Percentiles rank a stretch among this genome's conserved stretches.
These are phyloP conservation scores for Wasmannia auropunctata DNA, from an alignment of 1,140 invertebrate species.

Conservation along the genomic window DNA sequence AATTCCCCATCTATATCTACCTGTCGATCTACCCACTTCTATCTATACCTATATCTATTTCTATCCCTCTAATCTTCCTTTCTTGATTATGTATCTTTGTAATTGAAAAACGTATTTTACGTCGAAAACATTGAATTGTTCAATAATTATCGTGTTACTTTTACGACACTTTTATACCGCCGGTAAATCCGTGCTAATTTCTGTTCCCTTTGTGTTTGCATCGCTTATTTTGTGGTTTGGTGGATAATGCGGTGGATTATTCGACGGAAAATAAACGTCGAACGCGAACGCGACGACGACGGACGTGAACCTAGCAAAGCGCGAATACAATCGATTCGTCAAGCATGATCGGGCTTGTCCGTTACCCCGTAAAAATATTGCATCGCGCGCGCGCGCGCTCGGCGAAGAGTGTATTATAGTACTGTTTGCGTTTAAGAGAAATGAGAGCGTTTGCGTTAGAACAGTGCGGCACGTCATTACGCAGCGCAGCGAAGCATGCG, in stretches of 20 bases:
- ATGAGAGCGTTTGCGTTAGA: slow-evolving; percentile 1
- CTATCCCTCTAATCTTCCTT: no score
- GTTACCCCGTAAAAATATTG: slow-evolving; percentile 23
- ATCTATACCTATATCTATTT: neutral
- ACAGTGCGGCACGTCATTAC: slow-evolving; percentile 15
- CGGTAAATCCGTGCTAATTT: neutral
- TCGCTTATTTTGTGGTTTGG: neutral
- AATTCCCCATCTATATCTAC: no score
- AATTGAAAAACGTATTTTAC: neutral
- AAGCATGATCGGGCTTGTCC: neutral
- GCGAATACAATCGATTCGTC: slow-evolving; percentile 28
- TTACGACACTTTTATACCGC: neutral
- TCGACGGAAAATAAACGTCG: neutral
- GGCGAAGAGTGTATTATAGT: neutral
- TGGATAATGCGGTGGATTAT: neutral
- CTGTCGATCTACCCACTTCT: no score
- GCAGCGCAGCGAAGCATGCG: slow-evolving; percentile 45
- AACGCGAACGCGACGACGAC: neutral
- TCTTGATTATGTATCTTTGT: neutral
- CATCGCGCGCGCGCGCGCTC: neutral
- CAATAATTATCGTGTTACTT: neutral
- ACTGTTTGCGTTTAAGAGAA: slow-evolving; percentile 10
- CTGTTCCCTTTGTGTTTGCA: neutral
- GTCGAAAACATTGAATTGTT: neutral
- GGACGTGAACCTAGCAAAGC: neutral